Percentiles rank a stretch among this genome's conserved stretches.
These are phyloP conservation scores for Selenia dentaria DNA, from an alignment of 2,888 invertebrate species.

Conservation along the genomic window DNA sequence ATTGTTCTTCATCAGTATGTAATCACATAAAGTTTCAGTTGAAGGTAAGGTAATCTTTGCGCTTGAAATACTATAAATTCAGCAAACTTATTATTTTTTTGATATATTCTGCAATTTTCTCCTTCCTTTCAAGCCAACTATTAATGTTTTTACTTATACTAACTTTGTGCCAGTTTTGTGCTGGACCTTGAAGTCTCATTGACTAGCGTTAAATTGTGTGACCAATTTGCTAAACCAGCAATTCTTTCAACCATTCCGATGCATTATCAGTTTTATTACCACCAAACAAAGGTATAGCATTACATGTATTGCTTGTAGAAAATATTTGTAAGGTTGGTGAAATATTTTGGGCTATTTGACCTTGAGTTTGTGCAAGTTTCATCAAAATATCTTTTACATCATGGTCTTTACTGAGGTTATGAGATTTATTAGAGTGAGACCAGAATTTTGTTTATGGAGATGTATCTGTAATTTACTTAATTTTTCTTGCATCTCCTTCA, in stretches of 20 bases:
- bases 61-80: constrained; percentile 7
- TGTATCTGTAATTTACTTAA: background rate
- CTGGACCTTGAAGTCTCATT: background rate
- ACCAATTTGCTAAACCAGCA: constrained; percentile 1
- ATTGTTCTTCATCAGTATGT: too few species aligned
- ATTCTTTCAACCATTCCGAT: constrained; percentile 5
- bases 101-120: background rate
- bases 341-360: background rate
- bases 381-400: background rate
- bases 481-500: background rate
- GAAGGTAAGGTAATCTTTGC: background rate
- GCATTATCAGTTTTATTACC: constrained; percentile 3
- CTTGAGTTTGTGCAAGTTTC: background rate
- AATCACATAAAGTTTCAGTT: constrained; percentile 1
- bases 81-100: background rate
- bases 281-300: constrained; percentile 2
- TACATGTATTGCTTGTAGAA: background rate
- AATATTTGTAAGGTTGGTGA: constrained; percentile 1
- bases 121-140: background rate
- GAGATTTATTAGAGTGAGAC: background rate
- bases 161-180: constrained; percentile 1
- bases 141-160: constrained; percentile 2
- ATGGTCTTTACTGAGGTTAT: background rate
- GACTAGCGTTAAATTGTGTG: background rate
- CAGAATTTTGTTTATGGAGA: background rate